Conservation (phyloP, 2,888 invertebrate species). For the Heliconius cydno region DNA sequence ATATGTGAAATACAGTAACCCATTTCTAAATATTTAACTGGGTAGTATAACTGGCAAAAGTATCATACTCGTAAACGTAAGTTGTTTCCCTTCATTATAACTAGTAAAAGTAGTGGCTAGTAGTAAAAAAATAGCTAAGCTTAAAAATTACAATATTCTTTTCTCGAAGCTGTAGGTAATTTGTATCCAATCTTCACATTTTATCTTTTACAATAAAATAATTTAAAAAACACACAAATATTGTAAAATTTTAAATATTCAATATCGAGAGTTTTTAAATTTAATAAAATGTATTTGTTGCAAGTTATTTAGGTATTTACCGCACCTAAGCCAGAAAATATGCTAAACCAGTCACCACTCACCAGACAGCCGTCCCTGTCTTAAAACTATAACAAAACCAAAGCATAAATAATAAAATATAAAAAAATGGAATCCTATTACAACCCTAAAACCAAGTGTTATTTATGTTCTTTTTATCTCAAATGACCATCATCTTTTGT, state of each 20-base stretch:
- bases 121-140: too few species aligned
- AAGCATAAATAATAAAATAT: conserved; percentile 23
- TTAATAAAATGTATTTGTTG: not conserved
- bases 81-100: not conserved
- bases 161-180: too few species aligned
- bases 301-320: not conserved
- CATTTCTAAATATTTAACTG: not conserved
- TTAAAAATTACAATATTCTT: too few species aligned
- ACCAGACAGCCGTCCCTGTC: not conserved
- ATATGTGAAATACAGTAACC: not conserved
- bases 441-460: conserved; percentile 68
- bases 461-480: conserved; percentile 76
- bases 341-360: not conserved
- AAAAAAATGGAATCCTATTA: conserved; percentile 36
- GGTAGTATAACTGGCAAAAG: not conserved
- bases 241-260: too few species aligned
- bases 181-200: too few species aligned
- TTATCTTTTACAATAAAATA: too few species aligned
- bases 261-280: too few species aligned
- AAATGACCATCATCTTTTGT: conserved; percentile 70
- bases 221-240: too few species aligned
- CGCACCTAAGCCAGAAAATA: not conserved
- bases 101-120: not conserved
- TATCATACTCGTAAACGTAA: not conserved
- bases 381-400: conserved; percentile 13